phyloP scores from a whole-genome alignment of 2,113 vertebrate genomes.

The Bos indicus region DNA sequence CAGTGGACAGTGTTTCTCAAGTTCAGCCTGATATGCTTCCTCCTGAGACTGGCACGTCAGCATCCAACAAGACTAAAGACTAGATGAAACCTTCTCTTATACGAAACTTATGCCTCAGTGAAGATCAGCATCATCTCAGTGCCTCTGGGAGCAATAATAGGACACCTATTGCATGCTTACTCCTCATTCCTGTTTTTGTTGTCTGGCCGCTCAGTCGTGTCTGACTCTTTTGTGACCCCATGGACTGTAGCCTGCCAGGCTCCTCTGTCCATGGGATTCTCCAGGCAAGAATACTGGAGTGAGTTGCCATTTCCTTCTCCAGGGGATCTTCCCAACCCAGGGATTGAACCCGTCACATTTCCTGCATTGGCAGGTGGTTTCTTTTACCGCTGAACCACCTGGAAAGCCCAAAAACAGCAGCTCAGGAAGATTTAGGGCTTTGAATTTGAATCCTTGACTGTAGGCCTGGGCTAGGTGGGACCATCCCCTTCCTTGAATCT shows the following conservation, averaged over 20 bases:
- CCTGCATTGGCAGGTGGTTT: background rate
- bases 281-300: background rate
- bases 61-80: slow-evolving; percentile 76
- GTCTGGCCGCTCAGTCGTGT: background rate
- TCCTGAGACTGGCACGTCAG: slow-evolving; percentile 77
- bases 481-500: background rate
- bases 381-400: background rate
- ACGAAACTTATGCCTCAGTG: slow-evolving; percentile 81
- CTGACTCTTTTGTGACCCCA: background rate
- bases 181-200: background rate
- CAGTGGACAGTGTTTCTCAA: slow-evolving; percentile 85
- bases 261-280: background rate
- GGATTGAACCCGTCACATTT: fast-evolving
- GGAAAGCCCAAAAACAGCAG: background rate
- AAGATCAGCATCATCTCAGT: slow-evolving; percentile 44
- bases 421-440: background rate
- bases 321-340: background rate
- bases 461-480: background rate
- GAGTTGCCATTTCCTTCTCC: background rate
- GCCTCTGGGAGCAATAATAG: background rate
- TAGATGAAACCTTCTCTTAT: slow-evolving; percentile 84
- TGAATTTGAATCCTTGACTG: background rate
- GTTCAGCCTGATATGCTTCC: slow-evolving; percentile 81
- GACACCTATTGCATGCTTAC: background rate
- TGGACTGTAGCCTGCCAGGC: background rate